Percentiles rank a stretch among this genome's conserved stretches.
phyloP scores from a whole-genome alignment of 2,888 invertebrate genomes.

The Anthophora plumipes region DNA sequence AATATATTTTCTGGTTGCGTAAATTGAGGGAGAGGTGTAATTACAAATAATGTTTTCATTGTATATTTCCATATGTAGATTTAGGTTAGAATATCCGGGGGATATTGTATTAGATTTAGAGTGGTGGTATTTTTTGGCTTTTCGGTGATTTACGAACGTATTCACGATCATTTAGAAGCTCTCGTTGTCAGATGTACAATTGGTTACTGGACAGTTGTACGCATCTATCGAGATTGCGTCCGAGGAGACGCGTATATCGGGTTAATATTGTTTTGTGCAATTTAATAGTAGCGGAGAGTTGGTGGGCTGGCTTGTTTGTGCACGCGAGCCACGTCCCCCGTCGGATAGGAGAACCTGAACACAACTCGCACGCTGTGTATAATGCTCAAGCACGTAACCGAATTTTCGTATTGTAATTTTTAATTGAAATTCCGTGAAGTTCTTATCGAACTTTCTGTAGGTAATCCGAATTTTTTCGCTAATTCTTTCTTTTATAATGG shows the following conservation, averaged over 20 bases:
- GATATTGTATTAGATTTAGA: neutral
- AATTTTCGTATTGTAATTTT: slow-evolving; percentile 2
- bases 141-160: neutral
- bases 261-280: neutral
- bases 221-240: neutral
- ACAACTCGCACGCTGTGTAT: neutral
- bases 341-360: neutral
- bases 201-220: slow-evolving; percentile 9
- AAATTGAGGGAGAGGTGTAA: too few relatives aligned
- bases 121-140: neutral
- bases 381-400: neutral
- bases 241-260: neutral
- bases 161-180: neutral
- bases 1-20: too few relatives aligned
- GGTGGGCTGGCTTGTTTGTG: neutral
- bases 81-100: neutral
- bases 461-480: neutral
- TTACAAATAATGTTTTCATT: too few relatives aligned
- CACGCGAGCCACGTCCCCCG: neutral
- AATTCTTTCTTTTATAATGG: slow-evolving; percentile 7
- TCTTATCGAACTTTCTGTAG: neutral
- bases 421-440: neutral
- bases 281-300: neutral
- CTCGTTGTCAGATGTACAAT: neutral
- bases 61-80: too few relatives aligned